Evolutionary conservation across 2,797 vertebrate species (phyloP).

Genomic region (Chaunax sp.): DNA sequence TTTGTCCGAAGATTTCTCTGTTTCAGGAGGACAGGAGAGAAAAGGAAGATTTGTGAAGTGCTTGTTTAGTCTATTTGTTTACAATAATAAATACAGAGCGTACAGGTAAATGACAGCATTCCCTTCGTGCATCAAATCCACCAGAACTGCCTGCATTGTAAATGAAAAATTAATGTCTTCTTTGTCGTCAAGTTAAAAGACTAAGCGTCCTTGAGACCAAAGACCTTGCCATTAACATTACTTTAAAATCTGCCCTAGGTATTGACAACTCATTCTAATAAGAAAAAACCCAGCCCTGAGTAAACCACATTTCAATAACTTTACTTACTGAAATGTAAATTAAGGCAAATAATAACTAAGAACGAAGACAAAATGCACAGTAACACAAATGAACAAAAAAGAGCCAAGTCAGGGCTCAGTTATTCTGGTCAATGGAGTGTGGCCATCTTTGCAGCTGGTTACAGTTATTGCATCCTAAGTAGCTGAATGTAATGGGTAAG

Average conservation of each 20-base stretch:
- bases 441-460: conserved; percentile 45
- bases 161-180: background rate
- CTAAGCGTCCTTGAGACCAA: background rate
- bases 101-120: background rate
- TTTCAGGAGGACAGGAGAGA: conserved; percentile 29
- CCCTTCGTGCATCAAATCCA: background rate
- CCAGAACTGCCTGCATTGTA: background rate
- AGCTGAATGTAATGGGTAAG: conserved; percentile 62
- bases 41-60: background rate
- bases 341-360: background rate
- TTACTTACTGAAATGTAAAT: background rate
- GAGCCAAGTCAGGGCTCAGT: conserved; percentile 28
- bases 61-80: background rate
- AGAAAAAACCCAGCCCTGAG: conserved; percentile 1
- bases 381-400: conserved; percentile 21
- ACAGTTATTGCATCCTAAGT: conserved; percentile 72
- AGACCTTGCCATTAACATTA: conserved; percentile 1
- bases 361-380: background rate
- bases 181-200: conserved; percentile 4
- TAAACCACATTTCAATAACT: background rate
- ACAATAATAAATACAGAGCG: background rate
- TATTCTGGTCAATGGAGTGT: conserved; percentile 11
- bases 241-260: background rate
- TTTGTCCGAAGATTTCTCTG: conserved; percentile 75
- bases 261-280: conserved; percentile 8